A percentile compares a stretch with the other conserved stretches of the same genome.
Conservation (phyloP, 2,888 invertebrate genomes). For the Eledone cirrhosa region DNA sequence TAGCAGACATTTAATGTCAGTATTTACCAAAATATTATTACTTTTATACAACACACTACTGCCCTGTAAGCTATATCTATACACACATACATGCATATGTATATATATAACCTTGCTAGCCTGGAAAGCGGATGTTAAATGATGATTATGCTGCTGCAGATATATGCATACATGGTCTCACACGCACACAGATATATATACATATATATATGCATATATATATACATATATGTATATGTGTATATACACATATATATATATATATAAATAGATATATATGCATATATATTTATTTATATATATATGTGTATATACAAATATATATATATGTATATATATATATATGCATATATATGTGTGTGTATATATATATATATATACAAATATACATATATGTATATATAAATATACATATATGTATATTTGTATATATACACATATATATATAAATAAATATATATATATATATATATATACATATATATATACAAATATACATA, state of each 20-base stretch:
- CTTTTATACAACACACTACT: too few species aligned
- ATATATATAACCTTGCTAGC: too few species aligned
- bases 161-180: neutral
- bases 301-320: neutral
- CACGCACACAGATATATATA: neutral
- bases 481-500: neutral
- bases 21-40: too few species aligned
- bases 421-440: neutral
- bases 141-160: too few species aligned
- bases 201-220: neutral
- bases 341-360: neutral
- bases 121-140: too few species aligned
- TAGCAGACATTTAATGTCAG: too few species aligned
- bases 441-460: constrained; percentile 16
- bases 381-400: neutral
- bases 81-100: too few species aligned
- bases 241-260: too few species aligned
- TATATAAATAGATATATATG: too few species aligned
- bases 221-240: neutral
- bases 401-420: neutral
- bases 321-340: neutral
- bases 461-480: constrained; percentile 17
- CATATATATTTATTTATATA: neutral
- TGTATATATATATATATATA: constrained; percentile 13
- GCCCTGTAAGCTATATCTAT: too few species aligned